Evolutionary conservation across 2,113 vertebrate genomes (phyloP).

Genomic region (Catagonus wagneri): DNA sequence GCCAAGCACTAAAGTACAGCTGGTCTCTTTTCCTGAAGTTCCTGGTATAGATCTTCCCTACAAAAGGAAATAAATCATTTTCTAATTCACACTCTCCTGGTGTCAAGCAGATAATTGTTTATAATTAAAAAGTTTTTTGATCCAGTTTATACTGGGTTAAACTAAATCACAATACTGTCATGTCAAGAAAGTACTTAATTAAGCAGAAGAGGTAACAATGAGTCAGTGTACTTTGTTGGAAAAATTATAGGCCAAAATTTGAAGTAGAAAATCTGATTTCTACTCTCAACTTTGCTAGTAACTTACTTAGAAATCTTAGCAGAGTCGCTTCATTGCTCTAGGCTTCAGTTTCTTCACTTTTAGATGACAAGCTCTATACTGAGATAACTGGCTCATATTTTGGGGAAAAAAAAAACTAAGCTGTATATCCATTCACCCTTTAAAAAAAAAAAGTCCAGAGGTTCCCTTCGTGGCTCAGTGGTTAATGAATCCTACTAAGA

Average conservation of each 20-base stretch:
- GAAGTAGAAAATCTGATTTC: constrained; percentile 15
- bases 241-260: constrained; percentile 57
- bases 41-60: constrained; percentile 48
- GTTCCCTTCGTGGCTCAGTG: no score
- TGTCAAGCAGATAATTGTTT: constrained; percentile 65
- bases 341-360: not conserved
- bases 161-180: constrained; percentile 66
- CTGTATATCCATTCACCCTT: not conserved
- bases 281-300: constrained; percentile 45
- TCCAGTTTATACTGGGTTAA: constrained; percentile 59
- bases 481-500: no score
- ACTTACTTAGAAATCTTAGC: constrained; percentile 42
- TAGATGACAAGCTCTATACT: constrained; percentile 21
- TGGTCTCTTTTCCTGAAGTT: constrained; percentile 35
- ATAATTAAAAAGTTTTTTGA: constrained; percentile 67
- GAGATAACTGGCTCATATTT: not conserved
- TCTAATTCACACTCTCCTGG: constrained; percentile 67
- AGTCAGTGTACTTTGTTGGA: constrained; percentile 40
- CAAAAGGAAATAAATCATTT: constrained; percentile 73
- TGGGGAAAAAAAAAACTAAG: not conserved
- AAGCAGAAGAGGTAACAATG: constrained; percentile 57
- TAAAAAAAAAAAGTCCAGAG: not conserved
- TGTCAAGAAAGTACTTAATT: constrained; percentile 63
- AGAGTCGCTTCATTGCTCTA: not conserved
- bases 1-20: constrained; percentile 19